Conservation (phyloP, 2,797 vertebrate genomes). For the Propithecus deckenii region DNA sequence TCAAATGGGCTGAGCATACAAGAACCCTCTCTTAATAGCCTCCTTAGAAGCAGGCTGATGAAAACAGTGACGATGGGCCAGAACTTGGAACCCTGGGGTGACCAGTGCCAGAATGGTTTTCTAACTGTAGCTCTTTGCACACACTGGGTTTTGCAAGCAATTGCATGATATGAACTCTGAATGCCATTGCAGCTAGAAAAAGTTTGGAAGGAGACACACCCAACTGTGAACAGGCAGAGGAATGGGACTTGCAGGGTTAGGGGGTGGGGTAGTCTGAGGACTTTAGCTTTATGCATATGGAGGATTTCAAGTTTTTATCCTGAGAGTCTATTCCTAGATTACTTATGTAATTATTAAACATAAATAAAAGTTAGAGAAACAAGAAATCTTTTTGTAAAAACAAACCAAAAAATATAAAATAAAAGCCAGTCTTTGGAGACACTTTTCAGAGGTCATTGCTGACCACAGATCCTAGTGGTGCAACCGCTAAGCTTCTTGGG, state of each 20-base stretch:
- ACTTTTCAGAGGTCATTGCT: slow-evolving; percentile 13
- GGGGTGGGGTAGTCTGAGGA: background rate
- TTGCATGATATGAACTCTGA: slow-evolving; percentile 66
- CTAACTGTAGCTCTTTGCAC: slow-evolving; percentile 59
- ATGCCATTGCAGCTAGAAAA: slow-evolving; percentile 67
- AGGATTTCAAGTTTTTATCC: slow-evolving; percentile 52
- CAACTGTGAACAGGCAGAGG: slow-evolving; percentile 57
- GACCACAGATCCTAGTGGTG: background rate
- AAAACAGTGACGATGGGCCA: background rate
- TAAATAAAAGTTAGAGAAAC: slow-evolving; percentile 2
- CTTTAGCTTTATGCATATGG: slow-evolving; percentile 22
- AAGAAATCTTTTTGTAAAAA: background rate
- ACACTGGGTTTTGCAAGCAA: slow-evolving; percentile 61
- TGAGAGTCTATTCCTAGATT: slow-evolving; percentile 54
- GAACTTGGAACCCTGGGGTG: slow-evolving; percentile 40
- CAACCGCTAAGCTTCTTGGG: background rate
- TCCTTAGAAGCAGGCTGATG: slow-evolving; percentile 42
- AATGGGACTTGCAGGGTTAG: slow-evolving; percentile 32
- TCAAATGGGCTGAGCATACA: background rate
- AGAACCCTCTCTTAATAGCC: background rate
- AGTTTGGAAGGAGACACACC: slow-evolving; percentile 73
- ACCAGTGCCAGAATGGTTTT: slow-evolving; percentile 37
- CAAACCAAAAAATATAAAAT: background rate
- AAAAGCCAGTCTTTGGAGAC: background rate
- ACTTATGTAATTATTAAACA: slow-evolving; percentile 17